These are phyloP conservation scores for Cavia aperea DNA, from an alignment of 2,113 vertebrate genomes.

Conservation along the genomic window DNA sequence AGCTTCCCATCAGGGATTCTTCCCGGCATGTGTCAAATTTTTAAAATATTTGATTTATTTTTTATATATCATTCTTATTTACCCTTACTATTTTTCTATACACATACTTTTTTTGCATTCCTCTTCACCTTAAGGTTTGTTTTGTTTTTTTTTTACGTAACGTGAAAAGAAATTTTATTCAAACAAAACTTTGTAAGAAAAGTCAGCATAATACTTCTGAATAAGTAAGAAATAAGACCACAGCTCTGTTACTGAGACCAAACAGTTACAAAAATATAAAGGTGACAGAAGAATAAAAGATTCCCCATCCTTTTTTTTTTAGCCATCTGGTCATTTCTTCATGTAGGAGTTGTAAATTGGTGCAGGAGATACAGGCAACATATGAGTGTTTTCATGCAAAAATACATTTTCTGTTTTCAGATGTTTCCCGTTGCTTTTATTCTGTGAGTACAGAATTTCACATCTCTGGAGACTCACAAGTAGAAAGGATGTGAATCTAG, in stretches of 20 bases:
- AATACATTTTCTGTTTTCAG: not conserved
- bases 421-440: conserved; percentile 29
- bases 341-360: not conserved
- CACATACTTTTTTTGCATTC: not conserved
- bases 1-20: not conserved
- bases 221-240: conserved; percentile 7
- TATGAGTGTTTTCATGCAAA: not conserved
- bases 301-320: conserved; percentile 6
- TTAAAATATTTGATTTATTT: conserved; percentile 12
- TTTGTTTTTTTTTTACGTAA: not conserved
- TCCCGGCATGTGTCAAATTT: not conserved
- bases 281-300: not conserved
- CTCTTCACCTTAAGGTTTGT: not conserved
- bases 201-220: not conserved
- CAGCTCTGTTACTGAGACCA: conserved; percentile 20
- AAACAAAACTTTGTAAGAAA: conserved; percentile 40
- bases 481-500: conserved; percentile 21
- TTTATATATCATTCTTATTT: not conserved
- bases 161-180: not conserved
- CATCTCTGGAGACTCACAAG: conserved; percentile 21
- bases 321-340: conserved; percentile 13
- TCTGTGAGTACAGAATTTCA: conserved; percentile 26
- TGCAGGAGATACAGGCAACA: not conserved
- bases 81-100: not conserved
- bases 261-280: conserved; percentile 32